Conservation (phyloP, 2,797 vertebrate species). For the Danio kyathit region DNA sequence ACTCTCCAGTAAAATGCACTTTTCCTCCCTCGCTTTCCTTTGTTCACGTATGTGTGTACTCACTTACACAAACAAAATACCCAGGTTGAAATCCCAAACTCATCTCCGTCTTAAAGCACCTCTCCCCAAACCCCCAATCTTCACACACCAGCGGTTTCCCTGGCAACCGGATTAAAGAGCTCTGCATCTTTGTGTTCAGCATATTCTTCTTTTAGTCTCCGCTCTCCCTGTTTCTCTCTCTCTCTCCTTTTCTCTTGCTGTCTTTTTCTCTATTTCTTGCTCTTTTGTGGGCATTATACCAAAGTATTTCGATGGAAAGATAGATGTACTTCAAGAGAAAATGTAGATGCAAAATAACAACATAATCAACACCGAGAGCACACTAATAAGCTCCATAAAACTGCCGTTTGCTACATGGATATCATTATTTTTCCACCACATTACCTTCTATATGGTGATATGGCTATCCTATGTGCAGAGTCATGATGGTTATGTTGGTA, state of each 20-base stretch:
- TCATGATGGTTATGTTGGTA: background rate
- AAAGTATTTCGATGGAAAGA: background rate
- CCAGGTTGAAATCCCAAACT: conserved; percentile 51
- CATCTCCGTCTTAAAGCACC: conserved; percentile 52
- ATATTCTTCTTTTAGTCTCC: conserved; percentile 62
- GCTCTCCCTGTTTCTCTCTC: conserved; percentile 22
- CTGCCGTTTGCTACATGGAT: too few relatives aligned
- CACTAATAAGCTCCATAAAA: background rate
- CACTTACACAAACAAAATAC: conserved; percentile 52
- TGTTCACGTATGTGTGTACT: conserved; percentile 9
- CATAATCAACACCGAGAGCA: background rate
- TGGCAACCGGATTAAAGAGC: conserved; percentile 67
- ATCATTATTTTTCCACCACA: background rate
- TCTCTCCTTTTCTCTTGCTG: background rate
- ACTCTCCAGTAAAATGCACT: conserved; percentile 2
- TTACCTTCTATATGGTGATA: too few relatives aligned
- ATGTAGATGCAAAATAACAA: background rate
- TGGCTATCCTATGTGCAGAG: background rate
- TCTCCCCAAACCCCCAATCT: conserved; percentile 53
- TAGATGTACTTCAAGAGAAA: conserved; percentile 3
- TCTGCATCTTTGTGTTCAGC: conserved; percentile 62
- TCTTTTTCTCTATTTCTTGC: conserved; percentile 32
- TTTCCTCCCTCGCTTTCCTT: background rate
- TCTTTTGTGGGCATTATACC: conserved; percentile 38
- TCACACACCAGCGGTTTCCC: conserved; percentile 63